Evolutionary conservation across 2,113 vertebrate genomes (phyloP).

Genomic region (Clarias magur): DNA sequence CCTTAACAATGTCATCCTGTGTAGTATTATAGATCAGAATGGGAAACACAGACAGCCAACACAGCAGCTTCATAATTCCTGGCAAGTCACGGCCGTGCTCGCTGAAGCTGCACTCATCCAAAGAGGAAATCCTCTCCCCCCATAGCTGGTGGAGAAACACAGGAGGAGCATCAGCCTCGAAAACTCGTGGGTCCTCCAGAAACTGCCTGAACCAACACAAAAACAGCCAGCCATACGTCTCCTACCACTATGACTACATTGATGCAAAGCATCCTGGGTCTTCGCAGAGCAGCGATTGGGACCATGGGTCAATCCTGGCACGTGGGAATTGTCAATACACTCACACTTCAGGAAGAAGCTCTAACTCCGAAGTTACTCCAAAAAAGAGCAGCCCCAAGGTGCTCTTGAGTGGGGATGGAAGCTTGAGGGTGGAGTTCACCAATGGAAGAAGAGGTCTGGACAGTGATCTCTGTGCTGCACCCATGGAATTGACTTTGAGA

Average conservation of each 20-base stretch:
- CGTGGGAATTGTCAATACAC: slow-evolving; percentile 44
- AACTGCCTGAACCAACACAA: slow-evolving; percentile 79
- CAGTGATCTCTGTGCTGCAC: slow-evolving; percentile 49
- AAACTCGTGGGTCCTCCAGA: slow-evolving; percentile 70
- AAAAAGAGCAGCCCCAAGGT: slow-evolving; percentile 82
- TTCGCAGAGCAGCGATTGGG: slow-evolving; percentile 61
- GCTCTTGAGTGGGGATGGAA: slow-evolving; percentile 82
- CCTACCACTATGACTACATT: slow-evolving; percentile 72
- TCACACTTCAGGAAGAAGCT: slow-evolving; percentile 57
- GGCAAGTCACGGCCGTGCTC: slow-evolving; percentile 81
- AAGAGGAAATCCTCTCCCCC: slow-evolving; percentile 73
- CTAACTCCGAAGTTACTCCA: slow-evolving; percentile 60
- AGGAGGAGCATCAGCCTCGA: slow-evolving; percentile 64
- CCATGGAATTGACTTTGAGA: slow-evolving; percentile 70
- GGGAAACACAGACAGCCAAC: slow-evolving; percentile 94
- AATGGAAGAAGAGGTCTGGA: slow-evolving; percentile 67
- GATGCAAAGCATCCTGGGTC: slow-evolving; percentile 60
- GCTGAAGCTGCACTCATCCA: slow-evolving; percentile 77
- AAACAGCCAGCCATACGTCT: slow-evolving; percentile 73
- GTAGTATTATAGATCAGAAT: slow-evolving; percentile 77
- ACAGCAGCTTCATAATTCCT: slow-evolving; percentile 70
- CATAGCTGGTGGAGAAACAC: slow-evolving; percentile 77
- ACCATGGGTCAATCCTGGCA: slow-evolving; percentile 41
- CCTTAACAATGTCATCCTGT: slow-evolving; percentile 16
- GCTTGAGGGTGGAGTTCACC: slow-evolving; percentile 86